Base-by-base conservation (phyloP, 2,888 invertebrate species). In the Athalia circularis region DNA sequence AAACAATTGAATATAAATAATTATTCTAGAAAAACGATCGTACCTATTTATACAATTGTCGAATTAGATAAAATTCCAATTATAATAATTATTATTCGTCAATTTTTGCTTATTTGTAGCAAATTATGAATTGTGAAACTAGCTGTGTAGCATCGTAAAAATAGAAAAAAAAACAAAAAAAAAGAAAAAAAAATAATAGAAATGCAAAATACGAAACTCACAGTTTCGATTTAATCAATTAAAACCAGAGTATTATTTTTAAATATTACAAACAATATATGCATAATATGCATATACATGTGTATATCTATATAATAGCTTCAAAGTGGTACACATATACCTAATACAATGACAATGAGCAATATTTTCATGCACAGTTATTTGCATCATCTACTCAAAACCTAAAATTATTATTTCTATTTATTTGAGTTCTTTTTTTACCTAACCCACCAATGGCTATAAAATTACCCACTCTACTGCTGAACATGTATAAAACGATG, bases 101-200 rank as follows among this genome's bases (percentile, higher is more conserved):
- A 29, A 65, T 65, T 29, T 29, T 29, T 48, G 13, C 47, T 45
- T 45, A 64, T 65, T 3, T 65, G 48, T 48, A 65, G n/a, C 13
- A 48, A 9, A 52, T 52, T 52, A 52, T 48, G 9, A 48, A 65
- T 48, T 65, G 65, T 65, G 65, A 65, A 65, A 65, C 65, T 65
- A 65, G 48, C 65, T 65, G 48, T 29, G 29, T 48, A 65, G 48
- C n/a, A 65, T 65, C 48, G 11, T 62, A 0, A 15, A 29, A 29
- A 29, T 29, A 29, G 29, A 29, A 29, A 29, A 2, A n/a, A 29
- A 29, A 29, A 29, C 29, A 29, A 29, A 29, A 29, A 29, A 29
- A 29, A 29, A 45, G 4, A 11, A 43, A 29, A 45, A 2, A 11
- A 43, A 64, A 64, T 11, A 45, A 64, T 43, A 64, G 9, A 11